These are phyloP conservation scores for Philopedon plagiatum DNA, from an alignment of 2,888 invertebrate species.

Conservation along the genomic window DNA sequence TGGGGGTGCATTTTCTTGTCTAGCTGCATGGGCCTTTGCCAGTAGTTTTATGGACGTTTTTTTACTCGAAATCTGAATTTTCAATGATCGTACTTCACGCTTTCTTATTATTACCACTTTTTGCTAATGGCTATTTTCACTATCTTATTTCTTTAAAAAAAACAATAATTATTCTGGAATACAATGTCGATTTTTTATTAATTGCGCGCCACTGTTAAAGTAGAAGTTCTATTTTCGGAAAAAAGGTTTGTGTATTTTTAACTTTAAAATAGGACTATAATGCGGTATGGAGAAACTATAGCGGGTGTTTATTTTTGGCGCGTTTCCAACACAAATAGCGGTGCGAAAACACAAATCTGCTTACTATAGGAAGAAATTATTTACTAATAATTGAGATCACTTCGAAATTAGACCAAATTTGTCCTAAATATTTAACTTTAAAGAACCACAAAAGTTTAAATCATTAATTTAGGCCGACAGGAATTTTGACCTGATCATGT, in stretches of 20 bases:
- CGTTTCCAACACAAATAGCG: constrained; percentile 30
- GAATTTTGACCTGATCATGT: too few species aligned
- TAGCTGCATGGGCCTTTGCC: too few species aligned
- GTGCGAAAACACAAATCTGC: constrained; percentile 23
- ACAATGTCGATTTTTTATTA: background rate
- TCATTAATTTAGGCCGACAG: too few species aligned
- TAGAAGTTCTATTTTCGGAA: constrained; percentile 25
- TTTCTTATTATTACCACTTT: too few species aligned
- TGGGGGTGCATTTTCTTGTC: too few species aligned
- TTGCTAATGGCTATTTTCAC: too few species aligned
- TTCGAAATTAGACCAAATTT: background rate
- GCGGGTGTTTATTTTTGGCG: constrained; percentile 34
- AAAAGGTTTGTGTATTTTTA: constrained; percentile 37
- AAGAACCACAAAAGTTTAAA: too few species aligned
- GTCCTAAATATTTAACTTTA: background rate
- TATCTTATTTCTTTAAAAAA: too few species aligned
- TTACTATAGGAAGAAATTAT: constrained; percentile 9
- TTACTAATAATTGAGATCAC: constrained; percentile 3
- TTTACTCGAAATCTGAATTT: too few species aligned
- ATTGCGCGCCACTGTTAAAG: background rate
- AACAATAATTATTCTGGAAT: too few species aligned
- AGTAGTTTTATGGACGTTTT: too few species aligned
- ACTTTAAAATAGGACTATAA: constrained; percentile 38
- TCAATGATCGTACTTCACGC: too few species aligned
- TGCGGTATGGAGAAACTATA: constrained; percentile 31